These are phyloP conservation scores for Lepidurus packardi DNA, from an alignment of 1,140 invertebrate species.

Conservation along the genomic window DNA sequence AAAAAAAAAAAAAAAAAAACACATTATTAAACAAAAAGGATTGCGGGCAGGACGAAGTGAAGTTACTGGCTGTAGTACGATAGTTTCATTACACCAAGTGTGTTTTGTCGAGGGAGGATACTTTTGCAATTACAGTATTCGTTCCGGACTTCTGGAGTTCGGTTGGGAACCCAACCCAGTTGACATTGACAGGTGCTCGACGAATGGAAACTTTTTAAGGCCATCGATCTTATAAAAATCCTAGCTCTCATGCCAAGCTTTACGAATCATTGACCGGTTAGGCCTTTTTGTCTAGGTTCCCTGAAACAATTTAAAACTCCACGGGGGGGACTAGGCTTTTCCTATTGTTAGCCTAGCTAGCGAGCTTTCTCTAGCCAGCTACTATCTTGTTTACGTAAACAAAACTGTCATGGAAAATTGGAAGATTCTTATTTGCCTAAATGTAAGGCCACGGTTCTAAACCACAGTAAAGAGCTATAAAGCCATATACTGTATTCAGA, in stretches of 20 bases:
- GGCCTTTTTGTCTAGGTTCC: not conserved
- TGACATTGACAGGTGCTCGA: constrained; percentile 17
- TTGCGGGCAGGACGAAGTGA: constrained; percentile 23
- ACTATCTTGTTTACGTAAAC: too few species aligned
- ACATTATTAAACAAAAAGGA: constrained; percentile 19
- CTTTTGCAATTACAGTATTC: not conserved
- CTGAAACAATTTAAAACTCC: not conserved
- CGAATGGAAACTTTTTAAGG: not conserved
- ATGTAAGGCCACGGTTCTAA: too few species aligned
- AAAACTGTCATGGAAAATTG: too few species aligned
- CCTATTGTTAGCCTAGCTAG: too few species aligned
- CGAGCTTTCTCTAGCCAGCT: too few species aligned
- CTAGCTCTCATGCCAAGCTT: not conserved
- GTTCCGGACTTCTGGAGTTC: not conserved
- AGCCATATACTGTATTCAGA: not conserved
- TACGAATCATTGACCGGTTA: not conserved
- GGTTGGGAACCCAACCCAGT: not conserved
- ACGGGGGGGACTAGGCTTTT: too few species aligned
- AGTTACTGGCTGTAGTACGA: constrained; percentile 6
- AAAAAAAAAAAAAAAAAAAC: constrained; percentile 29
- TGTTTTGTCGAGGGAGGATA: not conserved
- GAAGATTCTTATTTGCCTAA: too few species aligned
- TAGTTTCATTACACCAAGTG: not conserved
- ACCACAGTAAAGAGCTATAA: too few species aligned
- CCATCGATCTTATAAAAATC: not conserved